Conservation (phyloP, 2,113 vertebrate species). For the Malurus alboscapulatus region DNA sequence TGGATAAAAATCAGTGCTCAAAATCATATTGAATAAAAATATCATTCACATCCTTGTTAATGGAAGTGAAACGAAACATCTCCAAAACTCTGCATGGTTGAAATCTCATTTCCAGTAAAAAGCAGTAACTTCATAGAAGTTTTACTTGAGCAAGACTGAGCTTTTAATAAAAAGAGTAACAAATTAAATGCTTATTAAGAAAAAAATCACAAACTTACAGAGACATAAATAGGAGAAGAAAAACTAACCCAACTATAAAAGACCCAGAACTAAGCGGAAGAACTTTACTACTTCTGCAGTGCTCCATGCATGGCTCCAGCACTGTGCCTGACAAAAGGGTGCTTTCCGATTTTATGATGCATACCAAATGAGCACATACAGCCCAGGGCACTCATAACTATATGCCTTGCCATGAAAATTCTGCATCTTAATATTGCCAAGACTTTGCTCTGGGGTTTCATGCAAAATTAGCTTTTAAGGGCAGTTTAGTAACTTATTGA, state of each 20-base stretch:
- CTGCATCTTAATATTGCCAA: slow-evolving; percentile 76
- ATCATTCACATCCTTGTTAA: background rate
- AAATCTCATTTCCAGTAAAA: background rate
- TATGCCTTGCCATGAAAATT: slow-evolving; percentile 76
- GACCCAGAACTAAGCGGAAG: slow-evolving; percentile 26
- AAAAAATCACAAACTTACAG: background rate
- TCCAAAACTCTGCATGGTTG: background rate
- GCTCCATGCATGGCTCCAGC: slow-evolving; percentile 45
- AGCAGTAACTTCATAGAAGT: background rate
- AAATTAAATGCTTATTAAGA: background rate
- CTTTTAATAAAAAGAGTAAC: background rate
- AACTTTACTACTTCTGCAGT: slow-evolving; percentile 28
- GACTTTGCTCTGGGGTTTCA: slow-evolving; percentile 78
- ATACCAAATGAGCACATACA: slow-evolving; percentile 78
- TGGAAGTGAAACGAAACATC: background rate
- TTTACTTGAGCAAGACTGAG: background rate
- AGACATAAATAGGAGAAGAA: background rate
- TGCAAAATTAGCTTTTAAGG: slow-evolving; percentile 83
- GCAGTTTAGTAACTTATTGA: slow-evolving; percentile 84
- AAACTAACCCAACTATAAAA: background rate
- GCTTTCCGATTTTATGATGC: slow-evolving; percentile 79
- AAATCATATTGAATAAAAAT: background rate
- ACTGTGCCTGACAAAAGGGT: slow-evolving; percentile 71
- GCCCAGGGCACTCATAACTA: slow-evolving; percentile 73
- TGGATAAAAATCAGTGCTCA: background rate